phyloP scores from a whole-genome alignment of 2,797 vertebrate species.

The Acanthurus tractus region DNA sequence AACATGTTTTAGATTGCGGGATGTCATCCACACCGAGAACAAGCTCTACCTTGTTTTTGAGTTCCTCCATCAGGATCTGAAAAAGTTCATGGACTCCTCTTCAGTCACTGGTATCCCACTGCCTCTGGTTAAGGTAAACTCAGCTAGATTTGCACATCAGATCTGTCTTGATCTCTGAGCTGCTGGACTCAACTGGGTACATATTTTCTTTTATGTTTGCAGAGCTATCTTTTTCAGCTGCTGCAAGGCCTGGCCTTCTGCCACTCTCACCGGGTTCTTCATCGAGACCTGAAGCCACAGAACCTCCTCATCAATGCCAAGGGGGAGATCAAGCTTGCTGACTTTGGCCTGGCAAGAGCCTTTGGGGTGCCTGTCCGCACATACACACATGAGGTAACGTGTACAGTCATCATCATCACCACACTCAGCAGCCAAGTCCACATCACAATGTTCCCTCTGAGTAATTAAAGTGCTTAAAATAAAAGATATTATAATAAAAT shows the following conservation, averaged over 20 bases:
- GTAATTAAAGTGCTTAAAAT: not conserved
- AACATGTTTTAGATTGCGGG: constrained; percentile 86
- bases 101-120: constrained; percentile 91
- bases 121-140: constrained; percentile 92
- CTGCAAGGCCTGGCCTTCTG: constrained; percentile 96
- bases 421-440: not conserved
- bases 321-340: constrained; percentile 95
- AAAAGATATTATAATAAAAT: too few relatives aligned
- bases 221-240: constrained; percentile 97
- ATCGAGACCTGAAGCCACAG: constrained; percentile 95
- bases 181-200: not conserved
- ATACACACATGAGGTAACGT: constrained; percentile 94
- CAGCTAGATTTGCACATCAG: not conserved
- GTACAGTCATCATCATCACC: not conserved
- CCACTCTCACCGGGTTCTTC: constrained; percentile 96
- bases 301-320: constrained; percentile 96
- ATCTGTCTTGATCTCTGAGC: not conserved
- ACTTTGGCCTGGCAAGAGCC: constrained; percentile 94
- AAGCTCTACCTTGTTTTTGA: constrained; percentile 99
- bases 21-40: constrained; percentile 98
- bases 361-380: constrained; percentile 96
- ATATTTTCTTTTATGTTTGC: constrained; percentile 37
- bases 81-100: constrained; percentile 97
- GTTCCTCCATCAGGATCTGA: constrained; percentile 96
- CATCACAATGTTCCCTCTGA: not conserved